These are phyloP conservation scores for Mesoligia furuncula DNA, from an alignment of 2,888 invertebrate genomes.

Conservation along the genomic window DNA sequence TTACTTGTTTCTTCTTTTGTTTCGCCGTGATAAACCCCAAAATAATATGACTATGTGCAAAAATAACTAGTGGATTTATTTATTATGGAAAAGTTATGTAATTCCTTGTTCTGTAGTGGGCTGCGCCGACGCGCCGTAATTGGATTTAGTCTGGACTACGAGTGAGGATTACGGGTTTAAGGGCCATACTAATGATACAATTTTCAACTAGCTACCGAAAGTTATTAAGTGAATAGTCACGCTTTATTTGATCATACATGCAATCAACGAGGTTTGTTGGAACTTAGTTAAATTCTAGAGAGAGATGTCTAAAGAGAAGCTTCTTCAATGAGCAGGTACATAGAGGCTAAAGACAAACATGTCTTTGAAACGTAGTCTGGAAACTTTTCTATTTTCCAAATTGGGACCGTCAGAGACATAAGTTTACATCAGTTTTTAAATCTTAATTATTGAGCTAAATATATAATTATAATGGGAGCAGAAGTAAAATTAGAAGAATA, in stretches of 20 bases:
- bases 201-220: constrained; percentile 68
- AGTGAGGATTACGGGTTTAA: constrained; percentile 83
- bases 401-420: neutral
- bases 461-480: neutral
- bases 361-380: neutral
- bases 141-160: constrained; percentile 87
- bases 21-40: constrained; percentile 39
- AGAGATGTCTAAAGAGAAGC: neutral
- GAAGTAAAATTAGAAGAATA: neutral
- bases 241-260: constrained; percentile 52
- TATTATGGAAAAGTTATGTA: constrained; percentile 54
- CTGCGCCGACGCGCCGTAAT: constrained; percentile 76
- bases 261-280: constrained; percentile 29
- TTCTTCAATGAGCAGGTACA: neutral
- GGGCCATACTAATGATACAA: constrained; percentile 80
- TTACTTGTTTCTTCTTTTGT: constrained; percentile 51
- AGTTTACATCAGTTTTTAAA: neutral
- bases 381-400: neutral
- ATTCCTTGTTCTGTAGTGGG: constrained; percentile 65
- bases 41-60: constrained; percentile 53
- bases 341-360: neutral
- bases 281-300: neutral
- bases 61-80: constrained; percentile 43
- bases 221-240: constrained; percentile 65
- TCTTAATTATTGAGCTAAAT: neutral